Conservation (phyloP, 2,888 invertebrate species). For the Archaeoteleia sp. region DNA sequence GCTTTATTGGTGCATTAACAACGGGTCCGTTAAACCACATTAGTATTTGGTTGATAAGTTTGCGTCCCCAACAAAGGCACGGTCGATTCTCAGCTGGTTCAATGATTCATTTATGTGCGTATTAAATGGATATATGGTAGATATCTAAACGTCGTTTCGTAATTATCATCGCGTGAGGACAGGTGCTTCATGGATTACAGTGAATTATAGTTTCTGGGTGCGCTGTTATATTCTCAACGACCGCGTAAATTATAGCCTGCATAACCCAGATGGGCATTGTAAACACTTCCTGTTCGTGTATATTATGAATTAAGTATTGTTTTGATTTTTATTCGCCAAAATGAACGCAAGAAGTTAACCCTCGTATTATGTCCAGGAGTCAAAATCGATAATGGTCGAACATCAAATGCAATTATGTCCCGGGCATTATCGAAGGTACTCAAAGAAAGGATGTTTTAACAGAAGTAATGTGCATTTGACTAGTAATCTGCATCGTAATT, state of each 20-base stretch:
- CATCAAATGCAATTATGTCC: too few species aligned
- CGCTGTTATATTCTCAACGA: constrained; percentile 23
- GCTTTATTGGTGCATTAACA: constrained; percentile 18
- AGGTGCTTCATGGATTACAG: constrained; percentile 37
- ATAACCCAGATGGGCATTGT: constrained; percentile 30
- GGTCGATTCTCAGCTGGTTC: constrained; percentile 1
- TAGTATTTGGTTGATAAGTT: constrained; percentile 28
- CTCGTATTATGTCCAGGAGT: too few species aligned
- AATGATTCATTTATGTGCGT: constrained; percentile 36
- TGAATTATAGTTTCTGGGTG: constrained; percentile 43
- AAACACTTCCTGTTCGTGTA: constrained; percentile 26
- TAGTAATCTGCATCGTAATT: constrained; percentile 19
- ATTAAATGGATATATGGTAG: constrained; percentile 29
- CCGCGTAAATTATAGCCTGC: constrained; percentile 30
- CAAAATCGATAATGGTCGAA: too few species aligned
- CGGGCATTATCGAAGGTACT: too few species aligned
- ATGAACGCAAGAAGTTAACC: not conserved
- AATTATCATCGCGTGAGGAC: constrained; percentile 49
- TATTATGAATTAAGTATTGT: not conserved
- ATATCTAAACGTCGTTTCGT: constrained; percentile 38
- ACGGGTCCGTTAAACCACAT: constrained; percentile 25
- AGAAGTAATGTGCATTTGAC: constrained; percentile 14
- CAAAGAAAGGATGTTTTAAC: too few species aligned
- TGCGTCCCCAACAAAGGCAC: constrained; percentile 24
- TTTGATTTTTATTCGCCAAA: not conserved